A percentile compares a stretch with the other conserved stretches of the same genome.
phyloP scores from a whole-genome alignment of 2,113 vertebrate genomes.

The Sinosuthora webbiana region DNA sequence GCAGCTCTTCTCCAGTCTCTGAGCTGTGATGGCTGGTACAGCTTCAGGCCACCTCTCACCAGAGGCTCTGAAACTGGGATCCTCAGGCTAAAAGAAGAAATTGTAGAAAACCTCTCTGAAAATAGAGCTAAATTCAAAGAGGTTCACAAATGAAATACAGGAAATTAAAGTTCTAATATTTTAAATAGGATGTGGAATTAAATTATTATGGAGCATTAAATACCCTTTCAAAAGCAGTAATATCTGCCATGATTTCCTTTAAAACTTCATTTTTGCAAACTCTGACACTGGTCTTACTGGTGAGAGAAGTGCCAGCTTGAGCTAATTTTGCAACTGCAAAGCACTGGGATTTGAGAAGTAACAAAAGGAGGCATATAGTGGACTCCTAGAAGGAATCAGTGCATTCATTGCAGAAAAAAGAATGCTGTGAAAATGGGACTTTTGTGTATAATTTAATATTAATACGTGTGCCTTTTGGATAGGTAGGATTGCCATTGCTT shows the following conservation, averaged over 20 bases:
- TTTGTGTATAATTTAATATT: background rate
- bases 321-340: background rate
- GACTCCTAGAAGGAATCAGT: background rate
- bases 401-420: background rate
- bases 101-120: background rate
- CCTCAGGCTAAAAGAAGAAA: background rate
- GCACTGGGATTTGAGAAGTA: background rate
- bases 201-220: background rate
- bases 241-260: background rate
- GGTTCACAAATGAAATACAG: background rate
- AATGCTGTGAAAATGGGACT: background rate
- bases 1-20: background rate
- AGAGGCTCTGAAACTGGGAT: background rate
- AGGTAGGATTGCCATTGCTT: background rate
- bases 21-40: background rate
- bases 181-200: background rate
- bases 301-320: background rate
- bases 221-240: background rate
- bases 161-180: background rate
- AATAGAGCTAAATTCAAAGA: background rate
- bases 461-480: background rate
- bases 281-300: background rate
- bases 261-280: background rate
- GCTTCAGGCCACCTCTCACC: accelerated
- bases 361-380: background rate